Evolutionary conservation across 2,113 vertebrate species (phyloP).

Genomic region (Mohoua ochrocephala): DNA sequence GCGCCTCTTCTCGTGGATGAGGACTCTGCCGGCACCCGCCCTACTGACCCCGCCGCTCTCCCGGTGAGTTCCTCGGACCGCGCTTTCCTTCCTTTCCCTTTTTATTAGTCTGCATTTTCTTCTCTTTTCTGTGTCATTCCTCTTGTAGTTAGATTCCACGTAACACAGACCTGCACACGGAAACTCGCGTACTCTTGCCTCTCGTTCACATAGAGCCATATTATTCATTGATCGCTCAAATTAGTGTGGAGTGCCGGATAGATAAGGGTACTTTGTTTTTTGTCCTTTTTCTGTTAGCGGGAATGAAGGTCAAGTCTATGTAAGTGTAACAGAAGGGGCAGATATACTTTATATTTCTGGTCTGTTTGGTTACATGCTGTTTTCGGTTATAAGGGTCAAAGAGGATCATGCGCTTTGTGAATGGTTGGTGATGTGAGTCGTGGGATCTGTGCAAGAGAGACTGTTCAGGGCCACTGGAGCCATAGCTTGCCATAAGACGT

Average conservation of each 20-base stretch:
- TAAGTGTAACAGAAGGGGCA: background rate
- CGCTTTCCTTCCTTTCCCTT: background rate
- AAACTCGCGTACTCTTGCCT: too few species aligned
- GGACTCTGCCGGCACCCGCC: background rate
- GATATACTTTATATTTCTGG: background rate
- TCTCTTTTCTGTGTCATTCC: background rate
- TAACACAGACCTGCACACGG: background rate
- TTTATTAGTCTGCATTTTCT: background rate
- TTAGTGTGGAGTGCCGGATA: background rate
- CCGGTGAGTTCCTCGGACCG: background rate
- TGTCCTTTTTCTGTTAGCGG: too few species aligned
- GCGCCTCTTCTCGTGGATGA: too few species aligned
- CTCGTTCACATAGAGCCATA: background rate
- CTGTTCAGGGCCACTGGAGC: background rate
- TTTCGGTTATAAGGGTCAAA: background rate
- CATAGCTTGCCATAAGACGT: background rate
- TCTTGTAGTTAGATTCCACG: fast-evolving
- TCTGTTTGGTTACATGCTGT: background rate
- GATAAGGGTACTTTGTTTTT: background rate
- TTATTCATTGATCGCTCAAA: background rate
- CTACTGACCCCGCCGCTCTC: fast-evolving
- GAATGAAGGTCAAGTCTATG: background rate
- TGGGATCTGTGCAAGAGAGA: too few species aligned
- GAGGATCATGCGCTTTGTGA: background rate
- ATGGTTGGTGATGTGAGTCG: background rate